Base-by-base conservation (phyloP, 2,113 vertebrate genomes). In the Dissostichus mawsoni region DNA sequence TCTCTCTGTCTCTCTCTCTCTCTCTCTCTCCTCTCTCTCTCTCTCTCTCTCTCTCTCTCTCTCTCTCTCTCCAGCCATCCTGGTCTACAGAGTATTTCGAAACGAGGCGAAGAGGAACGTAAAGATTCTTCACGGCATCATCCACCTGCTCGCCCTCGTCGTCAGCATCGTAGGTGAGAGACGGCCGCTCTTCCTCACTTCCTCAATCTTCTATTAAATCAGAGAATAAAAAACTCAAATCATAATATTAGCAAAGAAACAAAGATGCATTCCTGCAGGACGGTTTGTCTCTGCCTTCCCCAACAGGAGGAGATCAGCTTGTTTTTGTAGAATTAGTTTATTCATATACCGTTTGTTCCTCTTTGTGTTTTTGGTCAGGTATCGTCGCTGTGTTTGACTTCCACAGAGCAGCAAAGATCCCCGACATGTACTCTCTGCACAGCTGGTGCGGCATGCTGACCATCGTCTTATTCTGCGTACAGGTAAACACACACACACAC, bases 341-440 rank as follows among this genome's bases (percentile, higher is more conserved):
- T 20, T 20, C 25, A 25, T 25, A 25, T 25, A 25, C 25, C 25
- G 25, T 25, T 25, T 25, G 25, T 25, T 25, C 2, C 25, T 3
- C 25, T 50, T 13, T 50, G 66, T 48, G 36, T 63, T 4, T 79
- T 41, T 58, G 9, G 69, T 57, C 52, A 95, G 95, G 97, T 56
- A 66, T 97, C 25, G 90, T 95, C 0, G 97, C 98, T 0, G 97
- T 97, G 78, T 98, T 99, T 1, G 95, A 97, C 83, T 96, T 83
- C 51, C 97, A 99, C 87, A 81, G 69, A 50, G 20, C 84, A 16
- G 55, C 88, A 18, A 89, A 92, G 76, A 96, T 95, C 17, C 78
- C 96, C 0, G 55, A 97, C 92, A 95, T 98, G 95, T 97, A 98
- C 92, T 97, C 96, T 83, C 92, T 99, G 52, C 98, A 99, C 94